Evolutionary conservation across 2,113 vertebrate species (phyloP).

Genomic region (Leptosomus discolor): DNA sequence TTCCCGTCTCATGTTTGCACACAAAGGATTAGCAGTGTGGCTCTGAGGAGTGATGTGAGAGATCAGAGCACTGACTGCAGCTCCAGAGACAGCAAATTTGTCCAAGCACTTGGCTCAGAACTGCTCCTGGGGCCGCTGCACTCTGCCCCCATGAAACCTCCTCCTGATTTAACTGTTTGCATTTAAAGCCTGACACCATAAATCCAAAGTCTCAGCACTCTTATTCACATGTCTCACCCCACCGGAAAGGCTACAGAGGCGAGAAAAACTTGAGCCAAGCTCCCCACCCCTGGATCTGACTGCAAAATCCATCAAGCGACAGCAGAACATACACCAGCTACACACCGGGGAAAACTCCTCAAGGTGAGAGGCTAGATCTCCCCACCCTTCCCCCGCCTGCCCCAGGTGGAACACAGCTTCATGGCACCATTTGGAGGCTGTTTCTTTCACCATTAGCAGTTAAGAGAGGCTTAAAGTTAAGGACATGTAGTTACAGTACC

Average conservation of each 20-base stretch:
- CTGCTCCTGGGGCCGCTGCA: neutral
- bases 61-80: neutral
- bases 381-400: neutral
- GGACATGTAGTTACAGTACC: rapidly evolving
- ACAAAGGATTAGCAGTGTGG: neutral
- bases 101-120: neutral
- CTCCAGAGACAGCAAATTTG: neutral
- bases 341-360: neutral
- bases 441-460: neutral
- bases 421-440: neutral
- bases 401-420: rapidly evolving
- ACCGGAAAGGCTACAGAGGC: rapidly evolving
- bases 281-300: neutral
- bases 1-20: neutral
- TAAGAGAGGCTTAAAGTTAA: neutral
- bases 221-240: neutral
- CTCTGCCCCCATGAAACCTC: neutral
- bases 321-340: neutral
- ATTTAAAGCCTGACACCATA: neutral
- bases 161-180: neutral
- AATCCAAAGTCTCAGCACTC: neutral
- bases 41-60: neutral
- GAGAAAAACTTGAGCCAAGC: neutral
- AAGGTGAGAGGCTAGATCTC: neutral
- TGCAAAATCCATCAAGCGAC: neutral